Base-by-base conservation (phyloP, 2,113 vertebrate genomes). In the Channa maculata region DNA sequence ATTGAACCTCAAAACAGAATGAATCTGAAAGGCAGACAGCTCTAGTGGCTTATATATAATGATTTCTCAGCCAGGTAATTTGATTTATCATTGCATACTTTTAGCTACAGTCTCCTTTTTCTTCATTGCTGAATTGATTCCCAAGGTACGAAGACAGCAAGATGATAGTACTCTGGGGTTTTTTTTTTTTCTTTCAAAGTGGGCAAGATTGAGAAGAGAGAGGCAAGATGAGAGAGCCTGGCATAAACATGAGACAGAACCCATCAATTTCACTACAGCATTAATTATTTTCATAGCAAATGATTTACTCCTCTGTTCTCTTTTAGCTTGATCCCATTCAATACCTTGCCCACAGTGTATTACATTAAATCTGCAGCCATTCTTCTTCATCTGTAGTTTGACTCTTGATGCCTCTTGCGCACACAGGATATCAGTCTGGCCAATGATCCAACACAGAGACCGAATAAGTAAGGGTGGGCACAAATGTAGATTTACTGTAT, bases 71-170 rank as follows among this genome's bases (percentile, higher is more conserved):
- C 67, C 43, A 79, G 88, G 78, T 86, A 83, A 87, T 89, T 87
- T 83, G 80, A 91, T 90, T 91, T 83, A 86, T 89, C 86, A 83
- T 77, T 39, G 59, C 79, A 65, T 69, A 82, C 80, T 82, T 84
- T 76, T 68, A 84, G 71, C 75, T 36, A 12, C 61, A 77, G 55
- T 82, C 45, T 55, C 63, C 63, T 81, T 87, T 90, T 81, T 85
- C 75, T 83, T 82, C 71, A 77, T 66, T 59, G 61, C 44, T 77
- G 59, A 84, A 89, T 90, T 88, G 87, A 88, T 88, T 88, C 63
- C 65, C 64, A 60, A 78, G 74, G 75, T 79, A 87, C 53, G 79
- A 74, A 73, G 68, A 66, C 52, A 65, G 71, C 72, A 36, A 46
- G 41, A 24, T 79, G 72, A 84, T 85, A 33, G 77, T 77, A 75